A percentile compares a stretch with the other conserved stretches of the same genome.
phyloP scores from a whole-genome alignment of 2,113 vertebrate genomes.

The Psilopsiagon aurifrons region DNA sequence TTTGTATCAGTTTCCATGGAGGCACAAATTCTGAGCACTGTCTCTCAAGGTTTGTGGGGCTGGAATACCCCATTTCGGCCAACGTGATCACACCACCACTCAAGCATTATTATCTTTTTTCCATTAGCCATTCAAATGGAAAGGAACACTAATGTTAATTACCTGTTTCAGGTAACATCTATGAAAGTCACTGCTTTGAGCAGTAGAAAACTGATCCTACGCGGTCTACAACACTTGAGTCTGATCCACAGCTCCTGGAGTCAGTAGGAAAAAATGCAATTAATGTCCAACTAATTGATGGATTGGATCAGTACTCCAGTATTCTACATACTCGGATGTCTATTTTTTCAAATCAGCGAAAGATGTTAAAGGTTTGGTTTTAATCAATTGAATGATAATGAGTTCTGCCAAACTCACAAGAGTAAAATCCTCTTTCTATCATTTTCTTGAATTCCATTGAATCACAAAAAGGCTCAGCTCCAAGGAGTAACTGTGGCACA shows the following conservation, averaged over 20 bases:
- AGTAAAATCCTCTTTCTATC: not conserved
- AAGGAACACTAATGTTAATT: not conserved
- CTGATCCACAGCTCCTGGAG: constrained; percentile 32
- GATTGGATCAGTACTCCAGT: constrained; percentile 10
- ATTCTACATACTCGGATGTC: not conserved
- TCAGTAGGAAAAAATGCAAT: constrained; percentile 61
- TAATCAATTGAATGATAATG: not conserved
- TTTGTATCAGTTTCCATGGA: not conserved
- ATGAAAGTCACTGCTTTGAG: not conserved
- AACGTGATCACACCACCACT: not conserved
- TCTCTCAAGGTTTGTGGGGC: not conserved
- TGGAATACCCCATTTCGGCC: not conserved
- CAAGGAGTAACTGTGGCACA: not conserved
- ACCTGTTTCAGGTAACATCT: constrained; percentile 1
- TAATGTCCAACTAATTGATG: constrained; percentile 52
- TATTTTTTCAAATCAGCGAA: not conserved
- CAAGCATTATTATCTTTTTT: not conserved
- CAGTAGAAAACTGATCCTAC: not conserved
- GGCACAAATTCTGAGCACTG: not conserved
- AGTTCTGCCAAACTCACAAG: not conserved
- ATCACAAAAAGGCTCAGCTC: not conserved
- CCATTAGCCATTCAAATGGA: not conserved
- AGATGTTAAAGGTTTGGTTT: constrained; percentile 16
- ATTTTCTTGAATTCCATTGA: not conserved
- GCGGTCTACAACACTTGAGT: not conserved